phyloP scores from a whole-genome alignment of 1,140 invertebrate species.

The Drosophila ananassae region DNA sequence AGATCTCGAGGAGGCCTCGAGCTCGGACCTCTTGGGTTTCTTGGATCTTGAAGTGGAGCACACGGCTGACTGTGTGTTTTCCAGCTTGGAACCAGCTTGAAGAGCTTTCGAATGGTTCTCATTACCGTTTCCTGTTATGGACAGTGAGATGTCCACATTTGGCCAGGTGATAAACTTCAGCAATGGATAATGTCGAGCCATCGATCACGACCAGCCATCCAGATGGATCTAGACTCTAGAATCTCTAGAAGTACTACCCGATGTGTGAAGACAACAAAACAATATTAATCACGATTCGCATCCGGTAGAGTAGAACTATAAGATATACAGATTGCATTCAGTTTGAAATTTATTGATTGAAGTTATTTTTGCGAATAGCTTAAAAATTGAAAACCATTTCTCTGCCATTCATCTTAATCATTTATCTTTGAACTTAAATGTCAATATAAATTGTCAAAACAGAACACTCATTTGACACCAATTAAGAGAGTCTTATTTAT shows the following conservation, averaged over 20 bases:
- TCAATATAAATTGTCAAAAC: slow-evolving; percentile 16
- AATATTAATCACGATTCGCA: neutral
- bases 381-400: neutral
- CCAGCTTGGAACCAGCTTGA: slow-evolving; percentile 37
- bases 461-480: slow-evolving; percentile 24
- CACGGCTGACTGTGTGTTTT: slow-evolving; percentile 47
- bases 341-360: neutral
- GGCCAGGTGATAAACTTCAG: slow-evolving; percentile 38
- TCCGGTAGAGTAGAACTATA: neutral
- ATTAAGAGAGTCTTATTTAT: slow-evolving; percentile 7
- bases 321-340: neutral
- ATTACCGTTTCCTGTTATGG: slow-evolving; percentile 56
- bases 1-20: neutral
- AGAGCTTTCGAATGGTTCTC: slow-evolving; percentile 50
- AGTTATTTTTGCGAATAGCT: neutral
- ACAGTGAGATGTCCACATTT: slow-evolving; percentile 42
- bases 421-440: slow-evolving; percentile 13
- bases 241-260: slow-evolving; percentile 10
- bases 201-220: slow-evolving; percentile 35
- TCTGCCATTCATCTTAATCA: slow-evolving; percentile 8
- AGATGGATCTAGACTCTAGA: slow-evolving; percentile 4
- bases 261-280: slow-evolving; percentile 15
- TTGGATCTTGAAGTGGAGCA: slow-evolving; percentile 65
- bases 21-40: neutral
- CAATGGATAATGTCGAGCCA: slow-evolving; percentile 31